Base-by-base conservation (phyloP, 2,888 invertebrate species). In the Parascotia fuliginaria region DNA sequence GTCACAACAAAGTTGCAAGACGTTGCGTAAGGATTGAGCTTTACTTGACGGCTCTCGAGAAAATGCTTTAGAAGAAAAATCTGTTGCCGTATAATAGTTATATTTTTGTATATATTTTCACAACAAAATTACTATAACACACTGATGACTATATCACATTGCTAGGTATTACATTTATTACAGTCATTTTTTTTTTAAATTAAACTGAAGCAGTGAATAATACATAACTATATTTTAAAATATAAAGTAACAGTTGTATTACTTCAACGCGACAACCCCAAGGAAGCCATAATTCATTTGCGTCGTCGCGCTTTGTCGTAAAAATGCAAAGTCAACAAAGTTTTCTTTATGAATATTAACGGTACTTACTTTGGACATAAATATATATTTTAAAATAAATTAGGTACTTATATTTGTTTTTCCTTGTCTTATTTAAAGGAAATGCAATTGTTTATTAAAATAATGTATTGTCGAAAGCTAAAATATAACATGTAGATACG, bases 321-420 rank as follows among this genome's bases (percentile, higher is more conserved):
- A 71, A 73, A 71, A 65, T 70, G 63, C 64, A 51, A 62, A 62
- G 65, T 65, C 56, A 57, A 58, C 62, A 60, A 62, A 67, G 50
- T 64, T 62, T n/a, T 65, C 63, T 57, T 64, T 59, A 73, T 73
- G 62, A 73, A 70, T 71, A 73, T 73, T 71, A 67, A 73, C 64
- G 58, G 24, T 61, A 55, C 61, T 70, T 62, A 59, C 66, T 58
- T 55, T 36, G 24, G 36, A 57, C 57, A 68, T 63, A 70, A 70
- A 70, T 70, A 63, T 60, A 53, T 68, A 60, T 68, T 68, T 1
- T 63, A 59, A 57, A 70, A 63, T 55, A 60, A 68, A 68, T 63
- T 56, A 60, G 48, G 46, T 55, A 52, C 55, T 69, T 54, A 43
- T 34, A 39, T 39, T 33, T n/a, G 22, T 12, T 39, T 39, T 61